These are phyloP conservation scores for Barbus barbus DNA, from an alignment of 2,113 vertebrate genomes.

Conservation along the genomic window DNA sequence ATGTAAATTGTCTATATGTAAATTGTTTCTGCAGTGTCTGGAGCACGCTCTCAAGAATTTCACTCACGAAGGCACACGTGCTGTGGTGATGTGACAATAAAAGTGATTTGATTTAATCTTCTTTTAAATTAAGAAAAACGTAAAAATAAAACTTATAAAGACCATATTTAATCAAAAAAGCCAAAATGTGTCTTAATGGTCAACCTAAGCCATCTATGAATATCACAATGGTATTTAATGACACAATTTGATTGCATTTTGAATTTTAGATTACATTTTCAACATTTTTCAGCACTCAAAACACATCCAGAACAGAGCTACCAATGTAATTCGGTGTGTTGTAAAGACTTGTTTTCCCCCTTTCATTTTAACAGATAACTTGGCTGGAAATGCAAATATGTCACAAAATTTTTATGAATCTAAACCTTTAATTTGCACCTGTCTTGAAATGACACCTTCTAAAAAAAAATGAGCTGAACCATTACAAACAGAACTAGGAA, in stretches of 20 bases:
- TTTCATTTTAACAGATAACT: neutral
- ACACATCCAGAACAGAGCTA: neutral
- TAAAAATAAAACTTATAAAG: too few species aligned
- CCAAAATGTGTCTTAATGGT: too few species aligned
- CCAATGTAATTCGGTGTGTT: neutral
- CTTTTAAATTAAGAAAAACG: too few species aligned
- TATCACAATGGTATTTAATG: neutral
- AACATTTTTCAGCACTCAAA: neutral
- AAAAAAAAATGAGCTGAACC: conserved; percentile 24
- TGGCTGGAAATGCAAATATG: neutral
- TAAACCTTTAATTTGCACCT: neutral
- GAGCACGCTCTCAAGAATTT: too few species aligned
- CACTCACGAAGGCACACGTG: too few species aligned
- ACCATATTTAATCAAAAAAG: too few species aligned
- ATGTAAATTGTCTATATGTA: too few species aligned
- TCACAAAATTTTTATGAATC: neutral
- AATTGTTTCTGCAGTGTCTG: too few species aligned
- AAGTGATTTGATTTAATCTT: too few species aligned
- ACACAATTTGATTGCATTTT: neutral
- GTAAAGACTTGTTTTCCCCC: neutral
- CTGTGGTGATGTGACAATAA: too few species aligned
- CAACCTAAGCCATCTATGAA: too few species aligned
- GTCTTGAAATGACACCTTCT: conserved; percentile 27
- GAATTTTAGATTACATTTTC: neutral
- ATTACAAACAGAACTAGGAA: conserved; percentile 57